Conservation (phyloP, 2,797 vertebrate species). For the Gallirallus australis region DNA sequence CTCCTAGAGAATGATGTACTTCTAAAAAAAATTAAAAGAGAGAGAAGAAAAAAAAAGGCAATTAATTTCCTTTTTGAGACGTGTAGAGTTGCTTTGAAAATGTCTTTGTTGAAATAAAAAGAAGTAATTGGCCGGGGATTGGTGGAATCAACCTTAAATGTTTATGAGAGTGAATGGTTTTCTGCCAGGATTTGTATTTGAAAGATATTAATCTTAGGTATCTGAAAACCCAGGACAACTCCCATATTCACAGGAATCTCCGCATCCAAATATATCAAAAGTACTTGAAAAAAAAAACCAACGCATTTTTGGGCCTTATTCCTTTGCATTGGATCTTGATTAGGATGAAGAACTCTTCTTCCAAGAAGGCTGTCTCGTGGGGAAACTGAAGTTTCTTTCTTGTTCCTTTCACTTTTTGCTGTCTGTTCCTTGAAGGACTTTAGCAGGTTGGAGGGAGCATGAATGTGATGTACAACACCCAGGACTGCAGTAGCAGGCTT, state of each 20-base stretch:
- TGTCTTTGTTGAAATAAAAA: neutral
- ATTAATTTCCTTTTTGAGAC: neutral
- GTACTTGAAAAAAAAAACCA: neutral
- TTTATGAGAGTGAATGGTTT: neutral
- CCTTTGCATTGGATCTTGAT: neutral
- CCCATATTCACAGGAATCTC: neutral
- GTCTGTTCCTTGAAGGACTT: neutral
- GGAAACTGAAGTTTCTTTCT: neutral
- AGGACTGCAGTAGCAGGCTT: neutral
- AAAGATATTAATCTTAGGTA: neutral
- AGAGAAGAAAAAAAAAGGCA: neutral
- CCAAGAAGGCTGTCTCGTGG: neutral
- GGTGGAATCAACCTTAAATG: neutral
- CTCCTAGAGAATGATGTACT: neutral
- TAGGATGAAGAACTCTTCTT: neutral
- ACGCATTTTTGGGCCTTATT: neutral
- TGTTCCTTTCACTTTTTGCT: neutral
- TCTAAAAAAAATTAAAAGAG: neutral
- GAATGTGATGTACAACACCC: neutral
- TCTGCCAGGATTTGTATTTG: neutral
- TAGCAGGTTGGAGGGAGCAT: fast-evolving
- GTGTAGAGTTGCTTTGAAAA: neutral
- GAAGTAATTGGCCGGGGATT: neutral
- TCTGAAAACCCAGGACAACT: neutral
- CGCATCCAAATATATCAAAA: neutral